A percentile compares a stretch with the other conserved stretches of the same genome.
phyloP scores from a whole-genome alignment of 2,113 vertebrate species.

The Fregetta grallaria region DNA sequence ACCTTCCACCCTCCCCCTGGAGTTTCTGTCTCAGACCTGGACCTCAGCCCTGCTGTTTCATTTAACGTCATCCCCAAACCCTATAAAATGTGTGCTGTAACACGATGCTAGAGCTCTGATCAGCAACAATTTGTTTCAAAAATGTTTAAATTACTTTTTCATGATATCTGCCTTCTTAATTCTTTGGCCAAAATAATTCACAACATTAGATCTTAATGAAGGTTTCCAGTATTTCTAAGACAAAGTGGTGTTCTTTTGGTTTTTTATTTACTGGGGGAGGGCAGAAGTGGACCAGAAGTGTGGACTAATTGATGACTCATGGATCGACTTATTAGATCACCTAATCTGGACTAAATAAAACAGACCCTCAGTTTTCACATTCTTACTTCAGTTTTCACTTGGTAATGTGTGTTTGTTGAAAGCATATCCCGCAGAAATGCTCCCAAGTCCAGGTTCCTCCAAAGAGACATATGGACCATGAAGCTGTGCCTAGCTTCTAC shows the following conservation, averaged over 20 bases:
- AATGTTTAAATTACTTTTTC: not conserved
- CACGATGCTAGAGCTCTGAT: not conserved
- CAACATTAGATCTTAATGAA: not conserved
- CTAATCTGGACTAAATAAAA: not conserved
- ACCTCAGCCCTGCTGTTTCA: slow-evolving; percentile 63
- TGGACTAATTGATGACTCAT: not conserved
- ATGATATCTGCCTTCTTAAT: not conserved
- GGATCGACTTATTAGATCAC: not conserved
- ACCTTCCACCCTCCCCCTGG: slow-evolving; percentile 72
- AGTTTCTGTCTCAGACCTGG: slow-evolving; percentile 68
- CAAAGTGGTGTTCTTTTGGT: not conserved
- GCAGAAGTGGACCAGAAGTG: not conserved
- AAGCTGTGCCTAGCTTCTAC: not conserved
- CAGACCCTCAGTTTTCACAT: not conserved
- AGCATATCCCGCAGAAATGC: not conserved
- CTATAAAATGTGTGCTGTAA: not conserved
- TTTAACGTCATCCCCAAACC: slow-evolving; percentile 13
- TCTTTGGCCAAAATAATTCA: not conserved
- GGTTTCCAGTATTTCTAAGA: not conserved
- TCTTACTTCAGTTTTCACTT: not conserved
- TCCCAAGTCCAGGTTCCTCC: not conserved
- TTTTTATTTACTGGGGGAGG: not conserved
- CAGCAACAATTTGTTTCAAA: not conserved
- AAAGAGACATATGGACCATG: accelerated
- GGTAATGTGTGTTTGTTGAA: not conserved